Conservation (phyloP, 2,888 invertebrate genomes). For the Agonopterix subpropinquella region DNA sequence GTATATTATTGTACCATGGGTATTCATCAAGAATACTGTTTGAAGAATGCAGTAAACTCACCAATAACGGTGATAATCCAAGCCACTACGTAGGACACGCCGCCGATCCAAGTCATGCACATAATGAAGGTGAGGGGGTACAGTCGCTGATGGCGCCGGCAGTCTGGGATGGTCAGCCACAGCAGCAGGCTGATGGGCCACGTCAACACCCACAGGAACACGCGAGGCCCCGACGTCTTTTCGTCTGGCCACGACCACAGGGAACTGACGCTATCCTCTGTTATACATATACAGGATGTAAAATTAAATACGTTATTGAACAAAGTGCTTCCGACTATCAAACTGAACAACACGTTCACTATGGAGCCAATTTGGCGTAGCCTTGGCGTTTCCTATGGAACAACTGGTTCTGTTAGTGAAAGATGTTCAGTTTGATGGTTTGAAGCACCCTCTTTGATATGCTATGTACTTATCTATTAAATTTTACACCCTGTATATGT, state of each 20-base stretch:
- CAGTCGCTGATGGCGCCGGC: constrained; percentile 75
- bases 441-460: no score
- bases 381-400: no score
- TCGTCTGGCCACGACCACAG: constrained; percentile 77
- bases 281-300: background rate
- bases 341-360: no score
- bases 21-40: background rate
- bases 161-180: constrained; percentile 86
- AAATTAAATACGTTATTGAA: no score
- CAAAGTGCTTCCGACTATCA: no score
- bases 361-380: no score
- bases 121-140: constrained; percentile 84
- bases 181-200: constrained; percentile 85
- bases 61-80: constrained; percentile 91
- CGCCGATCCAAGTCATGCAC: constrained; percentile 89
- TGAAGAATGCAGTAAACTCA: constrained; percentile 42
- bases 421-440: no score
- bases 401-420: no score
- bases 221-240: constrained; percentile 47
- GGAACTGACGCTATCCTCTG: constrained; percentile 31
- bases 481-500: no score
- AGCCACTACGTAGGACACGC: constrained; percentile 87
- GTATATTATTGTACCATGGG: no score
- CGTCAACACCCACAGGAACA: constrained; percentile 77
- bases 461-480: no score